Evolutionary conservation across 2,113 vertebrate genomes (phyloP).

Genomic region (Marcusenius ussheri): DNA sequence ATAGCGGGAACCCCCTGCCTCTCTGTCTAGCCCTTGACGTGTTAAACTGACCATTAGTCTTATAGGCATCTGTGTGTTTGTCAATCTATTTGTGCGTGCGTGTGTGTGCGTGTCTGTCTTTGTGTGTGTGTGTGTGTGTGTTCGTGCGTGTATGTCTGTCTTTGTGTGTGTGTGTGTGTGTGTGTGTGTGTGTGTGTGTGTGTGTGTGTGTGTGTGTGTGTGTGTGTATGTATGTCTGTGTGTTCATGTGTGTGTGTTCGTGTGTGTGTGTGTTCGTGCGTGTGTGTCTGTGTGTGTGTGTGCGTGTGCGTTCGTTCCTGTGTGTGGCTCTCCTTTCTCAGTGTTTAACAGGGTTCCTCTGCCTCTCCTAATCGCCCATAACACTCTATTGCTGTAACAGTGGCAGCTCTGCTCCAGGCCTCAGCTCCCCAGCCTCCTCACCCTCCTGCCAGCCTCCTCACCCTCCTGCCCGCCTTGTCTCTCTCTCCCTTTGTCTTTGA

Average conservation of each 20-base stretch:
- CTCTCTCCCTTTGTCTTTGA: neutral
- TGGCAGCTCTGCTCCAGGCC: neutral
- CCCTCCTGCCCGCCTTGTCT: neutral
- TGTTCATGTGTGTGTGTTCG: neutral
- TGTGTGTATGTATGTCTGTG: neutral
- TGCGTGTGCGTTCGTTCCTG: neutral
- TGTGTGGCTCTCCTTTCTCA: neutral
- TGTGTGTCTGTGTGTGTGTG: neutral
- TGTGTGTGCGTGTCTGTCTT: neutral
- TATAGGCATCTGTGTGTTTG: constrained; percentile 21
- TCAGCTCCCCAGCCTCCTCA: neutral
- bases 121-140: neutral
- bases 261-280: no score
- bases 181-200: no score
- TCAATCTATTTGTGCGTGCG: neutral
- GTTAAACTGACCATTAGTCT: constrained; percentile 41
- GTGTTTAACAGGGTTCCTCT: neutral
- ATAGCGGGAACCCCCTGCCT: constrained; percentile 43
- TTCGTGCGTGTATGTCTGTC: neutral
- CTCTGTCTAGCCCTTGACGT: constrained; percentile 39
- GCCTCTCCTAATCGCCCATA: neutral
- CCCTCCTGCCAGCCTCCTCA: neutral
- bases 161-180: no score
- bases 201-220: no score
- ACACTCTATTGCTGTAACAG: neutral